These are phyloP conservation scores for Chascanopsetta lugubris DNA, from an alignment of 2,113 vertebrate species.

Conservation along the genomic window DNA sequence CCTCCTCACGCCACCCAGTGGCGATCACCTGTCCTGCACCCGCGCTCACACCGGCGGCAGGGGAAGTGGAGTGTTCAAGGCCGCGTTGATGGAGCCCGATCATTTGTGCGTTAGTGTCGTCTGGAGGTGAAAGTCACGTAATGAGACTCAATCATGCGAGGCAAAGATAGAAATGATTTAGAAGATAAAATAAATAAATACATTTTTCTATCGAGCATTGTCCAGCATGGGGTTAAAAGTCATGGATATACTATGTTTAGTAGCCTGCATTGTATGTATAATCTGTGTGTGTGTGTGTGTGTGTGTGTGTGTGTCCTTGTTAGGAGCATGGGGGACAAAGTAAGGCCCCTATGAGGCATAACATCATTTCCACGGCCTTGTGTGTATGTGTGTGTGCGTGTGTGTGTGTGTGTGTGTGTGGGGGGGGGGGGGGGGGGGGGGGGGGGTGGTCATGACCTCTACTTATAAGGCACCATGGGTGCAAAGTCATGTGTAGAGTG, in stretches of 20 bases:
- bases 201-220: too few species aligned
- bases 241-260: too few species aligned
- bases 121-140: background rate
- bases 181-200: too few species aligned
- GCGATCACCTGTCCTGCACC: slow-evolving; percentile 51
- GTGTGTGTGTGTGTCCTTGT: background rate
- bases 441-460: background rate
- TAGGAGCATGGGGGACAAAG: too few species aligned
- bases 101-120: background rate
- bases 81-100: background rate
- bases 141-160: too few species aligned
- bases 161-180: background rate
- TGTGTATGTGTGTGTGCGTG: background rate
- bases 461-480: background rate
- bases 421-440: too few species aligned
- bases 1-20: slow-evolving; percentile 72
- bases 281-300: background rate
- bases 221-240: background rate
- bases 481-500: slow-evolving; percentile 11
- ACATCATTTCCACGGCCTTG: background rate
- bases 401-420: slow-evolving; percentile 8
- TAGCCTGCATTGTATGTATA: too few species aligned
- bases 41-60: background rate
- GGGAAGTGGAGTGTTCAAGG: background rate
- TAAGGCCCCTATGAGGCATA: too few species aligned